Conservation (phyloP, 2,797 vertebrate genomes). For the Natrix natrix region DNA sequence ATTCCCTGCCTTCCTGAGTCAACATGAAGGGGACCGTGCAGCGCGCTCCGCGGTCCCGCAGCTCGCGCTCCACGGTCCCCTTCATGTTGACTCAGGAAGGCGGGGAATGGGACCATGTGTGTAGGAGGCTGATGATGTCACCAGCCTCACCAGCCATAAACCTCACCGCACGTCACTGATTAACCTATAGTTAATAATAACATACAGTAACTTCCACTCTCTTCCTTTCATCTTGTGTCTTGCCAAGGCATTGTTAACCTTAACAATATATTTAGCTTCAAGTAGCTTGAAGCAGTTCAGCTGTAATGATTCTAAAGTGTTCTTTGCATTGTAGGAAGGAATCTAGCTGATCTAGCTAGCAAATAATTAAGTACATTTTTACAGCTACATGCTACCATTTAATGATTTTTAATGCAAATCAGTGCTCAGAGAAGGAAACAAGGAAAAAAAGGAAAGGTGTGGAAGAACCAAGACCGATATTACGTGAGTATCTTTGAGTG, state of each 20-base stretch:
- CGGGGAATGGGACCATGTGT: too few species aligned
- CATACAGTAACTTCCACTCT: slow-evolving; percentile 20
- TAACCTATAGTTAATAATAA: slow-evolving; percentile 13
- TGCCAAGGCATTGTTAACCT: not conserved
- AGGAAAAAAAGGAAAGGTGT: not conserved
- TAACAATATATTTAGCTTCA: slow-evolving; percentile 25
- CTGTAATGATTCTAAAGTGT: slow-evolving; percentile 37
- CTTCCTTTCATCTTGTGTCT: slow-evolving; percentile 12
- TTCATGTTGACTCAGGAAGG: too few species aligned
- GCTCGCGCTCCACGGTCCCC: too few species aligned
- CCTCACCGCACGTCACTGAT: too few species aligned
- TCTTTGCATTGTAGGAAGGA: not conserved
- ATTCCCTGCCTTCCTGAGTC: too few species aligned
- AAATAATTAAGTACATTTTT: slow-evolving; percentile 45
- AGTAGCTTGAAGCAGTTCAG: slow-evolving; percentile 28
- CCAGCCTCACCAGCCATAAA: too few species aligned
- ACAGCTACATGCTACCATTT: slow-evolving; percentile 26
- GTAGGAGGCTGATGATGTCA: too few species aligned
- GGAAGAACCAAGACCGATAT: not conserved
- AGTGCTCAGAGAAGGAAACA: not conserved
- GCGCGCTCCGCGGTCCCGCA: too few species aligned
- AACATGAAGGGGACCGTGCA: too few species aligned
- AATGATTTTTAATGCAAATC: slow-evolving; percentile 21
- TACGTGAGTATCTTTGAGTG: not conserved
- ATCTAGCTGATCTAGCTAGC: slow-evolving; percentile 24